These are phyloP conservation scores for Macroglossus sobrinus DNA, from an alignment of 2,113 vertebrate genomes.

Conservation along the genomic window DNA sequence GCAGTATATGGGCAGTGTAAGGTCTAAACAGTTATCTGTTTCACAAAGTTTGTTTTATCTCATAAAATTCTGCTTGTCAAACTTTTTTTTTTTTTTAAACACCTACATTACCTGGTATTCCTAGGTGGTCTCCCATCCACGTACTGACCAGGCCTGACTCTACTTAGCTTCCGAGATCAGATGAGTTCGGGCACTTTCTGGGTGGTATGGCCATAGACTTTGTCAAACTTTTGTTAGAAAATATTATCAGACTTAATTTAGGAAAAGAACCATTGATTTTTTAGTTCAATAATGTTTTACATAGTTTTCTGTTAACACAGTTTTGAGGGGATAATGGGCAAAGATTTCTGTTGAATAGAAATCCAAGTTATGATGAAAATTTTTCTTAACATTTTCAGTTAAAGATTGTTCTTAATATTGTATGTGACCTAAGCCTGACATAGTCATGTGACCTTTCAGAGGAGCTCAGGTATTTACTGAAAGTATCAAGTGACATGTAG, in stretches of 20 bases:
- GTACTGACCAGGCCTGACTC: no score
- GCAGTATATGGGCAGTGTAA: not conserved
- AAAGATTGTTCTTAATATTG: not conserved
- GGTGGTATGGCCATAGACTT: not conserved
- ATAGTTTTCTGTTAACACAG: not conserved
- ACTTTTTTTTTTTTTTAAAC: not conserved
- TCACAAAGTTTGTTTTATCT: not conserved
- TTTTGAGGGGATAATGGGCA: not conserved
- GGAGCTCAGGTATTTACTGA: not conserved
- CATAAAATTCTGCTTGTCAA: slow-evolving; percentile 2
- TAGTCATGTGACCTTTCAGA: not conserved
- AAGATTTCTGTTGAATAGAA: slow-evolving; percentile 2
- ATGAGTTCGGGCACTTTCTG: no score
- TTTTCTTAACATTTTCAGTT: slow-evolving; percentile 21
- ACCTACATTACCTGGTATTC: no score
- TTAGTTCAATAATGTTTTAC: slow-evolving; percentile 24
- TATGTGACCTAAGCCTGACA: not conserved
- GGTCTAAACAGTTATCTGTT: not conserved
- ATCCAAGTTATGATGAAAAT: not conserved
- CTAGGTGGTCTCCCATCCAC: no score
- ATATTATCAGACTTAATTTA: slow-evolving; percentile 20
- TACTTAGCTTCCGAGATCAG: no score
- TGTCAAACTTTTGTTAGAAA: slow-evolving; percentile 29
- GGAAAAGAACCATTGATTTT: slow-evolving; percentile 17
- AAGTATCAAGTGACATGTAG: not conserved